phyloP scores from a whole-genome alignment of 2,797 vertebrate genomes.

The Sebastolobus altivelis region DNA sequence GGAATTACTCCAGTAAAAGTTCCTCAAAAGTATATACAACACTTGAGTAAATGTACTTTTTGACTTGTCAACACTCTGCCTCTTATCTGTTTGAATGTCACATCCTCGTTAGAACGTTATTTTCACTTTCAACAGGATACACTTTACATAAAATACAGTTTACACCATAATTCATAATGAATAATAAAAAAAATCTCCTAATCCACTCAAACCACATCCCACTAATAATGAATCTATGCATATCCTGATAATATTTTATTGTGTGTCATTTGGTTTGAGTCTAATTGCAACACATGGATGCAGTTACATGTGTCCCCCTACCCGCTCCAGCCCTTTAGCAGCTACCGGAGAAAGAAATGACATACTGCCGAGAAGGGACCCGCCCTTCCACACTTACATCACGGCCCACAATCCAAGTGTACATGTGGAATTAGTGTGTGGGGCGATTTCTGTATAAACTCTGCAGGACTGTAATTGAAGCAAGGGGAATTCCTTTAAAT shows the following conservation, averaged over 20 bases:
- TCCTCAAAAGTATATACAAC: too few relatives aligned
- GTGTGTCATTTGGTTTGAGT: slow-evolving; percentile 21
- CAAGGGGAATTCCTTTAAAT: slow-evolving; percentile 82
- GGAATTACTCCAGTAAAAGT: too few relatives aligned
- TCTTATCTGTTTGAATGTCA: neutral
- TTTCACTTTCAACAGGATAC: neutral
- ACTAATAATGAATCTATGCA: slow-evolving; percentile 28
- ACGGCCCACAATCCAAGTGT: slow-evolving; percentile 58
- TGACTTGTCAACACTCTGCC: neutral
- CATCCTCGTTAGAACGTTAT: neutral
- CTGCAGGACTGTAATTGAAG: slow-evolving; percentile 78
- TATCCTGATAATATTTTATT: slow-evolving; percentile 18
- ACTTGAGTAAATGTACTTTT: neutral
- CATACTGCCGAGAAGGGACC: slow-evolving; percentile 55
- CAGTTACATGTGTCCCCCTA: slow-evolving; percentile 27
- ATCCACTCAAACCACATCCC: slow-evolving; percentile 25
- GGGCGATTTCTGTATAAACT: slow-evolving; percentile 63
- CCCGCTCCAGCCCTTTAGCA: slow-evolving; percentile 24
- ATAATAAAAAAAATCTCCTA: neutral
- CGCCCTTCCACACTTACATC: slow-evolving; percentile 74
- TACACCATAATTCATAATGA: neutral
- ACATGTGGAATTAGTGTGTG: slow-evolving; percentile 63
- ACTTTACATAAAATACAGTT: neutral
- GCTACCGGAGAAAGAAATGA: slow-evolving; percentile 58
- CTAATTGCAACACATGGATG: slow-evolving; percentile 42